Evolutionary conservation across 2,888 invertebrate species (phyloP).

Genomic region (Eupithecia subumbrata): DNA sequence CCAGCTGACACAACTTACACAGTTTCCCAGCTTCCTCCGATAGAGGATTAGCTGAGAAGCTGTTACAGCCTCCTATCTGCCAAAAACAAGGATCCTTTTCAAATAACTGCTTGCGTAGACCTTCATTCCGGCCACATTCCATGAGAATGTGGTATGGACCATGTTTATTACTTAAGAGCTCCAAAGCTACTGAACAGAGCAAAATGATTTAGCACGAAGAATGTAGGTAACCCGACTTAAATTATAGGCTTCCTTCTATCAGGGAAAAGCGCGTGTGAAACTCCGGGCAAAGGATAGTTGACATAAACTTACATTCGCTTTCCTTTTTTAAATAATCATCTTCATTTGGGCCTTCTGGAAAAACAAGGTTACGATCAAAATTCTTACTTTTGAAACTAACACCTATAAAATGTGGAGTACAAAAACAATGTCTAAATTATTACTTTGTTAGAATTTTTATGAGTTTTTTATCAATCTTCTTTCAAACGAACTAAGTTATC

Average conservation of each 20-base stretch:
- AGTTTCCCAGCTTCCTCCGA: too few species aligned
- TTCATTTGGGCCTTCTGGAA: slow-evolving; percentile 35
- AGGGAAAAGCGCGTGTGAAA: not conserved
- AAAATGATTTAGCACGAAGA: not conserved
- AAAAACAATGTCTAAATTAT: slow-evolving; percentile 4
- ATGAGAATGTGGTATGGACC: too few species aligned
- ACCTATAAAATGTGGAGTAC: not conserved
- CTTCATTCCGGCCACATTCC: too few species aligned
- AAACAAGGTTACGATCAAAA: slow-evolving; percentile 13
- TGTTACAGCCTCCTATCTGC: too few species aligned
- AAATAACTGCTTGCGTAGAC: too few species aligned
- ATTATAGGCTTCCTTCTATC: too few species aligned
- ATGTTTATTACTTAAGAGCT: not conserved
- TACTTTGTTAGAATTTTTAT: not conserved
- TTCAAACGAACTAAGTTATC: not conserved
- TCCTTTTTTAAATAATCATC: slow-evolving; percentile 24
- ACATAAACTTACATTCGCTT: slow-evolving; percentile 27
- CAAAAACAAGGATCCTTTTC: too few species aligned
- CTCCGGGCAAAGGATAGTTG: not conserved
- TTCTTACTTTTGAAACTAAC: not conserved
- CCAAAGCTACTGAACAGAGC: too few species aligned
- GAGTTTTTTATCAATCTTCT: not conserved
- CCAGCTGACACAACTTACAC: too few species aligned
- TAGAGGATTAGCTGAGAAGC: too few species aligned
- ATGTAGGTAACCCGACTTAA: too few species aligned